Evolutionary conservation across 2,113 vertebrate genomes (phyloP).

Genomic region (Phylloscopus whistleri): DNA sequence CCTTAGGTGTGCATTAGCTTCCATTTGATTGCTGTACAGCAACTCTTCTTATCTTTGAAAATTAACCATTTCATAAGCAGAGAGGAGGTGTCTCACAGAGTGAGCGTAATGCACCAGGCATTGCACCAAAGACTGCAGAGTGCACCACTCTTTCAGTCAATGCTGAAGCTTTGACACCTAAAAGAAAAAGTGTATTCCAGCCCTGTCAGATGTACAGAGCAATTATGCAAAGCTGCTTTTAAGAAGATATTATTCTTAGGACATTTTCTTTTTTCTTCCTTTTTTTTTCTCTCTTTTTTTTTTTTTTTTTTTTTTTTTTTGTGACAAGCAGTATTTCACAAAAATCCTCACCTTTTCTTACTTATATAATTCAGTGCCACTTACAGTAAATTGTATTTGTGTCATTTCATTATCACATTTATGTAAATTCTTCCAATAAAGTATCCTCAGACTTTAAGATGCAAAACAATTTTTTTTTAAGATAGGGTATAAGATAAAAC

Average conservation of each 20-base stretch:
- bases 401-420: not conserved
- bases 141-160: constrained; percentile 19
- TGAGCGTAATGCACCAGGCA: constrained; percentile 56
- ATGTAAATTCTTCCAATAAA: not conserved
- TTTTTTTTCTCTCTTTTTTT: not conserved
- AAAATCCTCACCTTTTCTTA: constrained; percentile 27
- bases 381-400: constrained; percentile 28
- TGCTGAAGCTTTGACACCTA: constrained; percentile 25
- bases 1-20: constrained; percentile 30
- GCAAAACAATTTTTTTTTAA: not conserved
- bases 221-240: constrained; percentile 31
- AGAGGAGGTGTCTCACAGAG: not conserved
- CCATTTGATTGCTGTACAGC: constrained; percentile 41
- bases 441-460: not conserved
- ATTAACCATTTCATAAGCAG: constrained; percentile 54
- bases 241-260: not conserved
- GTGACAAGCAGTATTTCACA: not conserved
- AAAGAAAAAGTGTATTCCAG: constrained; percentile 20
- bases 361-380: not conserved
- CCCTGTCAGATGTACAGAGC: constrained; percentile 8
- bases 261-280: not conserved
- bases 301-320: not conserved
- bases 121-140: constrained; percentile 63
- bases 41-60: constrained; percentile 55
- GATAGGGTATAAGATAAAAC: not conserved